phyloP scores from a whole-genome alignment of 2,888 invertebrate species.

The Perizoma affinitatum region DNA sequence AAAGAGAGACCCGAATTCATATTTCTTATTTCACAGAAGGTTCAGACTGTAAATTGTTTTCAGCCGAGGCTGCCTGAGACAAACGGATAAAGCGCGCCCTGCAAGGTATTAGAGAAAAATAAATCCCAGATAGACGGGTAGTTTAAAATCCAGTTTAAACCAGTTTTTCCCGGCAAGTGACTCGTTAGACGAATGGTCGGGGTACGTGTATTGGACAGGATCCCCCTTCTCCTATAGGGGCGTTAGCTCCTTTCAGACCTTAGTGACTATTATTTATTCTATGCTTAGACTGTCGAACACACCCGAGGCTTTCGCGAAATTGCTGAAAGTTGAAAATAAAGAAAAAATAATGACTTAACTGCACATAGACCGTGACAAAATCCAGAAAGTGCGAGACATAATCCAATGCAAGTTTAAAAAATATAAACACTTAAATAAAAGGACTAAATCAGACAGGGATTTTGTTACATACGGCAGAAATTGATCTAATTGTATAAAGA shows the following conservation, averaged over 20 bases:
- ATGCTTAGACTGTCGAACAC: slow-evolving; percentile 67
- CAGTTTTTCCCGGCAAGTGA: slow-evolving; percentile 52
- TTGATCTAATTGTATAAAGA: too few species aligned
- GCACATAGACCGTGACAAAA: background rate
- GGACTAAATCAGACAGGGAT: too few species aligned
- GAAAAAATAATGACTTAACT: slow-evolving; percentile 6
- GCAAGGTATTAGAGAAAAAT: slow-evolving; percentile 39
- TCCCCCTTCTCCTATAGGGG: slow-evolving; percentile 37
- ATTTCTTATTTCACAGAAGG: slow-evolving; percentile 12
- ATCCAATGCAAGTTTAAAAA: too few species aligned
- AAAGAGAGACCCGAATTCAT: slow-evolving; percentile 8
- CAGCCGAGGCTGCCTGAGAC: slow-evolving; percentile 22
- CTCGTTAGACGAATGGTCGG: slow-evolving; percentile 67
- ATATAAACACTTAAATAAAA: too few species aligned
- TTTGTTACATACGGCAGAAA: too few species aligned
- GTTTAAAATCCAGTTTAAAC: slow-evolving; percentile 58
- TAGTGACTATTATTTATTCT: slow-evolving; percentile 25
- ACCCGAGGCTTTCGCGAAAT: slow-evolving; percentile 74
- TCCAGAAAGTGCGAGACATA: background rate
- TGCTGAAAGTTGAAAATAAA: slow-evolving; percentile 26
- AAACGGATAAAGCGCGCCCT: slow-evolving; percentile 30
- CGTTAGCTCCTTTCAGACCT: slow-evolving; percentile 48
- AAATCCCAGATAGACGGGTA: slow-evolving; percentile 39
- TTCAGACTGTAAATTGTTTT: slow-evolving; percentile 17
- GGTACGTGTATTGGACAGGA: slow-evolving; percentile 66